phyloP scores from a whole-genome alignment of 2,113 vertebrate species.

The Poeciliopsis turrubarensis region DNA sequence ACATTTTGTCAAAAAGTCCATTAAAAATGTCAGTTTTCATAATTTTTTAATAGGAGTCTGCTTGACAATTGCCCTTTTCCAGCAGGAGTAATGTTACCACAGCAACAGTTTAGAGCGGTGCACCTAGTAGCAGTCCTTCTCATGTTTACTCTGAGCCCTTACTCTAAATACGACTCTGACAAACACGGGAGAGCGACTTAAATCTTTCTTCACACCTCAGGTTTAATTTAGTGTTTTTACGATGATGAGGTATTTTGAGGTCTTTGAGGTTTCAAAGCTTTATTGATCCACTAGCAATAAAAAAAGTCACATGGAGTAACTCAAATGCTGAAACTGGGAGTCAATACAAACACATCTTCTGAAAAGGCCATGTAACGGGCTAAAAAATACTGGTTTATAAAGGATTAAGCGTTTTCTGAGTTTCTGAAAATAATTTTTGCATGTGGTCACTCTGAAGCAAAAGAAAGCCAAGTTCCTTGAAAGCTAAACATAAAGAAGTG shows the following conservation, averaged over 20 bases:
- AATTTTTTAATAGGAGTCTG: background rate
- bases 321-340: no score
- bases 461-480: no score
- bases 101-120: background rate
- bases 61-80: background rate
- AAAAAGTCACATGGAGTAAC: background rate
- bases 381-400: no score
- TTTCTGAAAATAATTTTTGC: no score
- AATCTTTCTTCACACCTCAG: conserved; percentile 9
- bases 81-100: conserved; percentile 24
- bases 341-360: no score
- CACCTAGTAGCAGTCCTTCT: conserved; percentile 11
- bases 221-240: conserved; percentile 30
- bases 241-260: conserved; percentile 9
- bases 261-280: conserved; percentile 15
- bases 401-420: no score
- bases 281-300: conserved; percentile 10
- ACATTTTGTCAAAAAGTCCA: background rate
- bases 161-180: conserved; percentile 11
- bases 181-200: conserved; percentile 9
- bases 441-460: no score
- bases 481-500: no score
- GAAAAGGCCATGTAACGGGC: no score
- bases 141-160: conserved; percentile 7
- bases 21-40: background rate